Conservation (phyloP, 2,113 vertebrate genomes). For the Chitala chitala region DNA sequence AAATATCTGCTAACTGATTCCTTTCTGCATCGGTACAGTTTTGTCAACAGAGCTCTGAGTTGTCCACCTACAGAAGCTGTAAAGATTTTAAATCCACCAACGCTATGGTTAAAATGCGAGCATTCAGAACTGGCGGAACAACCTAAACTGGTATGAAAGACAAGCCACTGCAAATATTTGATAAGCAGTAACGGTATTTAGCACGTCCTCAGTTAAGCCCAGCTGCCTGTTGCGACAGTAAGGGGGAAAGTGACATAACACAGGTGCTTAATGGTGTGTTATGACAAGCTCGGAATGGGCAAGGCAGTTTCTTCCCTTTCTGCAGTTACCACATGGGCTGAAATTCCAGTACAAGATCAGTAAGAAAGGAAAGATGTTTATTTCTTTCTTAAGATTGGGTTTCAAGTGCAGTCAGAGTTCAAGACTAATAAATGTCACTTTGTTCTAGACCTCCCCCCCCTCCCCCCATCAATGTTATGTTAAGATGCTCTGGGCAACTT, state of each 20-base stretch:
- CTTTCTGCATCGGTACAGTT: not conserved
- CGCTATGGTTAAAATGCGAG: not conserved
- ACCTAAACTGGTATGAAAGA: not conserved
- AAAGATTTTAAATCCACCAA: slow-evolving; percentile 7
- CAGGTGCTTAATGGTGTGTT: not conserved
- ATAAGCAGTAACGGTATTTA: not conserved
- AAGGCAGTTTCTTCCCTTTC: not conserved
- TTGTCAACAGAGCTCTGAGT: slow-evolving; percentile 1
- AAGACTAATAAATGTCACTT: too few relatives aligned
- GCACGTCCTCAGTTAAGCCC: not conserved
- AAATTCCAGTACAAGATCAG: not conserved
- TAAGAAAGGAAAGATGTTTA: not conserved
- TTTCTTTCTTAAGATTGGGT: too few relatives aligned
- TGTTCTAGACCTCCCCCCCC: too few relatives aligned
- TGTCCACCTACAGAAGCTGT: not conserved
- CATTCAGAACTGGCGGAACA: not conserved
- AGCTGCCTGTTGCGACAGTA: not conserved
- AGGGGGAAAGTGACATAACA: not conserved
- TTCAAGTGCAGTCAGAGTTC: too few relatives aligned
- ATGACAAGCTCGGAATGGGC: too few relatives aligned
- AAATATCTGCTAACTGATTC: not conserved
- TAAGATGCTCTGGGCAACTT: too few relatives aligned
- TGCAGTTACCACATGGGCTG: not conserved
- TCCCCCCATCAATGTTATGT: too few relatives aligned
- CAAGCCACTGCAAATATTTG: slow-evolving; percentile 6